Evolutionary conservation across 2,888 invertebrate genomes (phyloP).

Genomic region (Gymnocheta viridis): DNA sequence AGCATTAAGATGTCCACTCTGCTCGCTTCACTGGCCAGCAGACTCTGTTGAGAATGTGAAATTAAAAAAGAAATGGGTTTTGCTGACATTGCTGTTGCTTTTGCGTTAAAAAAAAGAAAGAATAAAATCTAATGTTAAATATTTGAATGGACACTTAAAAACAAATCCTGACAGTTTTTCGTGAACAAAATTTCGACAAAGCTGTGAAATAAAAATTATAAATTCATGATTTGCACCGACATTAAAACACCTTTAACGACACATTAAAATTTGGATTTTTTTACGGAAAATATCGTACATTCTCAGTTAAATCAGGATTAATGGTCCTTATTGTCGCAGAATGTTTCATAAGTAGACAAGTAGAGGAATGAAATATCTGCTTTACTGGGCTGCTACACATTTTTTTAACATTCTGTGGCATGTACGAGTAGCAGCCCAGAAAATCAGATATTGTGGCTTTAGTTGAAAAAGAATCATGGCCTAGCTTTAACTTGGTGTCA

Average conservation of each 20-base stretch:
- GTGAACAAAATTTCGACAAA: background rate
- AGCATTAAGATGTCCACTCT: conserved; percentile 54
- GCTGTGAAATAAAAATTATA: background rate
- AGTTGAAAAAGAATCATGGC: no score
- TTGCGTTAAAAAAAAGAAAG: conserved; percentile 20
- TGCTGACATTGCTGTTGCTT: conserved; percentile 8
- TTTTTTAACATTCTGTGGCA: no score
- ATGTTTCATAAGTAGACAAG: no score
- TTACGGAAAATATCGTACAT: no score
- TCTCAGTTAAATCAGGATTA: no score
- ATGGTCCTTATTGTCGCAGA: no score
- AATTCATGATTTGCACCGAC: background rate
- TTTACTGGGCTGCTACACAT: no score
- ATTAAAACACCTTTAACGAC: background rate
- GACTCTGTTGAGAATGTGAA: conserved; percentile 17
- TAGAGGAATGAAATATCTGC: no score
- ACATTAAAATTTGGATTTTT: no score
- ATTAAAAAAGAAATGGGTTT: conserved; percentile 11
- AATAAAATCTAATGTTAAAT: conserved; percentile 40
- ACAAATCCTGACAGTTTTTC: conserved; percentile 13
- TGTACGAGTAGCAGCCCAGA: no score
- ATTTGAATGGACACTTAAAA: conserved; percentile 47
- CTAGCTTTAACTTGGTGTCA: no score
- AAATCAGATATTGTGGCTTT: no score
- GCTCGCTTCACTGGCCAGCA: conserved; percentile 3